Evolutionary conservation across 2,797 vertebrate species (phyloP).

Genomic region (Taenioides sp.): DNA sequence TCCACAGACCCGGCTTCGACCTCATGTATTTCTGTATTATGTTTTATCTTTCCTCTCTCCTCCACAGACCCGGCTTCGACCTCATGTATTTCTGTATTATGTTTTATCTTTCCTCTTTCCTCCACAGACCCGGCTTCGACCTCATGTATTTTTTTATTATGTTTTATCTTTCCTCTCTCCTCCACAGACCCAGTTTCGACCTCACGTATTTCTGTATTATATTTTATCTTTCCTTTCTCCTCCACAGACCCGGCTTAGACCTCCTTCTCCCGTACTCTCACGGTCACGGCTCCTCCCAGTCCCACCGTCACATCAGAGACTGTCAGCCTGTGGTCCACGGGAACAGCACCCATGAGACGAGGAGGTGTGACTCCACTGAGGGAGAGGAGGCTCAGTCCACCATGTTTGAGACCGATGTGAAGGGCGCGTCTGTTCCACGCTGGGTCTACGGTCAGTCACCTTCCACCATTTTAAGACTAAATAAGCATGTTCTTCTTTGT

Average conservation of each 20-base stretch:
- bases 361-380: slow-evolving; percentile 30
- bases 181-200: slow-evolving; percentile 62
- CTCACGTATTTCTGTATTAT: slow-evolving; percentile 13
- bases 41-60: neutral
- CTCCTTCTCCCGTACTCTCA: slow-evolving; percentile 65
- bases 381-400: slow-evolving; percentile 61
- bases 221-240: neutral
- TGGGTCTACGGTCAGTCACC: slow-evolving; percentile 66
- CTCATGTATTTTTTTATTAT: slow-evolving; percentile 10
- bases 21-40: slow-evolving; percentile 16
- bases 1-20: slow-evolving; percentile 64
- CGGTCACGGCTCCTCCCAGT: slow-evolving; percentile 74
- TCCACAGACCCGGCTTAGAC: slow-evolving; percentile 64
- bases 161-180: neutral
- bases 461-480: no score
- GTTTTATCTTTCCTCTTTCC: neutral
- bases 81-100: slow-evolving; percentile 12
- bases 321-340: slow-evolving; percentile 78
- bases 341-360: slow-evolving; percentile 80
- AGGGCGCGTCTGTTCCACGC: slow-evolving; percentile 3
- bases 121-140: slow-evolving; percentile 62
- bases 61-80: slow-evolving; percentile 64
- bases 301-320: slow-evolving; percentile 78
- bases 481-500: no score
- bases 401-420: slow-evolving; percentile 77